Conservation (phyloP, 1,140 invertebrate species). For the Paramacrobiotus metropolitanus region DNA sequence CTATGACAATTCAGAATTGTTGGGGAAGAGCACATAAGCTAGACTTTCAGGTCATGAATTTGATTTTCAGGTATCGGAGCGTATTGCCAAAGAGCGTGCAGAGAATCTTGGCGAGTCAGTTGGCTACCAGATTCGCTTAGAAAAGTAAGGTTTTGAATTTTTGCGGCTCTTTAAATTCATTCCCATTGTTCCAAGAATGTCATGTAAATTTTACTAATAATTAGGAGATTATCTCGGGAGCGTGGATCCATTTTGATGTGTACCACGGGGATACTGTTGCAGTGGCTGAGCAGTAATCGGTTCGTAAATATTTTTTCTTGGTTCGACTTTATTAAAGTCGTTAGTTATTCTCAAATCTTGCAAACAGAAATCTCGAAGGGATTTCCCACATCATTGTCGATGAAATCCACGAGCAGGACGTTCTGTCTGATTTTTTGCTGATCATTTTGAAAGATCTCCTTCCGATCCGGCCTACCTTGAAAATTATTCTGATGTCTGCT, state of each 20-base stretch:
- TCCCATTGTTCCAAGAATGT: no score
- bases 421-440: slow-evolving; percentile 52
- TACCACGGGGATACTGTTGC: slow-evolving; percentile 48
- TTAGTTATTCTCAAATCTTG: no score
- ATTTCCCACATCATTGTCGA: slow-evolving; percentile 45
- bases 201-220: no score
- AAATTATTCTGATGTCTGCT: slow-evolving; percentile 64
- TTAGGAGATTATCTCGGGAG: slow-evolving; percentile 47
- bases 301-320: no score
- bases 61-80: slow-evolving; percentile 40
- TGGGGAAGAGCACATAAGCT: no score
- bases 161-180: no score
- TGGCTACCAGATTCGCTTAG: slow-evolving; percentile 46
- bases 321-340: no score
- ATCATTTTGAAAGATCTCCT: slow-evolving; percentile 50
- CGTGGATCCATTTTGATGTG: slow-evolving; percentile 54
- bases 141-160: no score
- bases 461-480: slow-evolving; percentile 39
- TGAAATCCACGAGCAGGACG: slow-evolving; percentile 46
- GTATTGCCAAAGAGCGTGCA: slow-evolving; percentile 55
- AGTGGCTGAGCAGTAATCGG: slow-evolving; percentile 31
- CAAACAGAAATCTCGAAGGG: slow-evolving; percentile 23
- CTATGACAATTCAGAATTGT: no score
- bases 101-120: slow-evolving; percentile 27
- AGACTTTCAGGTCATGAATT: no score